Base-by-base conservation (phyloP, 2,888 invertebrate species). In the Cantharis nigra region DNA sequence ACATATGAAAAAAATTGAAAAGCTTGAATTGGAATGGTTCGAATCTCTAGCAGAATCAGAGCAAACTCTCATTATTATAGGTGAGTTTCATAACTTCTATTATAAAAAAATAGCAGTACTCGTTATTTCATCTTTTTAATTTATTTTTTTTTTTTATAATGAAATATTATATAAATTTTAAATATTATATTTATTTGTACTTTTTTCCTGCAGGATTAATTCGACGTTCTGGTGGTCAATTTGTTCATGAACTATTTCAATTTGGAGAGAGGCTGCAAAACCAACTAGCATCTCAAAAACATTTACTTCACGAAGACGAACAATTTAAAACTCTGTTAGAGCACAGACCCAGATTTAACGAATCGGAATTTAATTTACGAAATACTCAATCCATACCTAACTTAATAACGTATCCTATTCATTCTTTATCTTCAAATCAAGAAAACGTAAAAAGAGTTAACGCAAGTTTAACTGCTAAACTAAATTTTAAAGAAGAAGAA, bases 1-100 rank as follows among this genome's bases (percentile, higher is more conserved):
- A 28, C 71, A 67, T n/a, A 72, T 82, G 5, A 65, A 72, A 13
- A 70, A 75, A 64, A 72, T 77, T 9, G 69, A 80, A 23, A 30
- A 77, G 13, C 69, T 62, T 9, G 79, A 80, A 69, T 30, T 82
- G 11, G 49, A 75, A 14, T 84, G 83, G 83, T 84, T 80, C 63
- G 63, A 63, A 65, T 70, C 70, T 16, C 78, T 82, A 16, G 64
- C 72, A 18, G 74, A 79, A 13, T 70, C 49, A 4, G 75, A 81
- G 7, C 82, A 83, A 78, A 71, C 79, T 30, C 20, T 73, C 4
- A 26, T 80, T n/a, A 26, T 82, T 16, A 64, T 79, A 14, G 80
- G 78, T 74, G 63, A 49, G n/a, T 30, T 20, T 23, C 7, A 20
- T 20, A 20, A 20, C 20, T 20, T 16, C 1, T 16, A 16, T 16